A percentile compares a stretch with the other conserved stretches of the same genome.
Evolutionary conservation across 2,888 invertebrate genomes (phyloP).

Genomic region (Dilophus febrilis): DNA sequence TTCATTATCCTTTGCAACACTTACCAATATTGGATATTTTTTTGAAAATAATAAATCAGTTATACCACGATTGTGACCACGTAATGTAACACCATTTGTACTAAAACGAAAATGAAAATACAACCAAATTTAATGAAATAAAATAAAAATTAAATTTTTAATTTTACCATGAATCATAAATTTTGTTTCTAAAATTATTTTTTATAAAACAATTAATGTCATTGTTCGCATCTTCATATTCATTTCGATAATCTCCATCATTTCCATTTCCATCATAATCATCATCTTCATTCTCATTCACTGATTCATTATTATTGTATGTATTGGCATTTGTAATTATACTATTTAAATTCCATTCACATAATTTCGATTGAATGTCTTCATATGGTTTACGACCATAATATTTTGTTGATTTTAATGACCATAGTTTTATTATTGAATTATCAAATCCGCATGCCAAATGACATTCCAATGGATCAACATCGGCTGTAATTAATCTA

Average conservation of each 20-base stretch:
- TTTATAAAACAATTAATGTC: too few species aligned
- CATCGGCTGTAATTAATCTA: conserved; percentile 14
- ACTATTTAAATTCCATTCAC: conserved; percentile 19
- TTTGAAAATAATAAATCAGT: conserved; percentile 38
- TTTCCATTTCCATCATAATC: conserved; percentile 7
- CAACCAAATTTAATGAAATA: neutral
- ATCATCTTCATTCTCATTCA: neutral
- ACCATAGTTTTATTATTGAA: conserved; percentile 26
- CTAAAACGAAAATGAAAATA: conserved; percentile 26
- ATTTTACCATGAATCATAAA: neutral
- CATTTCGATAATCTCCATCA: neutral
- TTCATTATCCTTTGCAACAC: conserved; percentile 55
- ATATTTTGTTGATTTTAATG: conserved; percentile 22
- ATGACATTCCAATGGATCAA: conserved; percentile 26
- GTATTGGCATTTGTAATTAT: conserved; percentile 5
- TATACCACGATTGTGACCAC: conserved; percentile 60
- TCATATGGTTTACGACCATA: conserved; percentile 23
- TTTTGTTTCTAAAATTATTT: neutral
- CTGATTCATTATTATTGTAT: neutral
- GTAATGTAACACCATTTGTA: conserved; percentile 41
- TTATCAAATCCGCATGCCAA: conserved; percentile 26
- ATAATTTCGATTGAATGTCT: conserved; percentile 15
- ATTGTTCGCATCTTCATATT: too few species aligned
- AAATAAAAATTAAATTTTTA: neutral
- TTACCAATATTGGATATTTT: conserved; percentile 44